Evolutionary conservation across 1,140 invertebrate species (phyloP), one percentile per base, ranked within the genome.

Genomic region (Pantala flavescens): DNA sequence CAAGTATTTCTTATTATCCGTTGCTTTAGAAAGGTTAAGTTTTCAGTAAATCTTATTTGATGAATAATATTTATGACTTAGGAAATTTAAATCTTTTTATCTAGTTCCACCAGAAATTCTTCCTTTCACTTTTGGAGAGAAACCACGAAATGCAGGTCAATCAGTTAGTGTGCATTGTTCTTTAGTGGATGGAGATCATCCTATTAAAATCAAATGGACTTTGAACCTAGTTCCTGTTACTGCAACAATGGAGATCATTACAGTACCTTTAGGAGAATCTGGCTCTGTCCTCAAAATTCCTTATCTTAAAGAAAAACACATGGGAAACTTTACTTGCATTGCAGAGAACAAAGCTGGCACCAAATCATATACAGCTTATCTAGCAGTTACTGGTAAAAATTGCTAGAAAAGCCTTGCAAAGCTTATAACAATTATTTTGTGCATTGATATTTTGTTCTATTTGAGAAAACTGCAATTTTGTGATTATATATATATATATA

Each of bases 271-370:
- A 63, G 77, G 77, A 24, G 74, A 76, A 23, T 77, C 75, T 28
- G 81, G 78, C 16, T 78, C 76, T 73, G 43, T 81, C n/a, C 75
- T 81, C 10, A 78, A 78, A 23, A 80, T 81, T 72, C 76, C 75
- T 43, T 49, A 75, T 19, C 82, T 83, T 1, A 80, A 77, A 43
- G 80, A 83, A 0, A 78, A 78, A 73, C 84, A 86, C 78, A 78
- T 82, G 70, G 79, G 78, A 0, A 84, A 84, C 76, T 86, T 86
- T 77, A 86, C 85, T 0, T 87, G 85, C 77, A 80, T 81, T 14
- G 85, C 82, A 7, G 80, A 77, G 73, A 86, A 86, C 78, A 76
- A 74, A 0, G 75, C 76, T 24, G 76, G 74, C 14, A 70, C 28
- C 21, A 73, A 42, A 24, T 49, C 24, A 28, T 75, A 49, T 28